Percentiles rank a stretch among this genome's conserved stretches.
Conservation (phyloP, 1,140 invertebrate genomes). For the Mactra quadrangularis region DNA sequence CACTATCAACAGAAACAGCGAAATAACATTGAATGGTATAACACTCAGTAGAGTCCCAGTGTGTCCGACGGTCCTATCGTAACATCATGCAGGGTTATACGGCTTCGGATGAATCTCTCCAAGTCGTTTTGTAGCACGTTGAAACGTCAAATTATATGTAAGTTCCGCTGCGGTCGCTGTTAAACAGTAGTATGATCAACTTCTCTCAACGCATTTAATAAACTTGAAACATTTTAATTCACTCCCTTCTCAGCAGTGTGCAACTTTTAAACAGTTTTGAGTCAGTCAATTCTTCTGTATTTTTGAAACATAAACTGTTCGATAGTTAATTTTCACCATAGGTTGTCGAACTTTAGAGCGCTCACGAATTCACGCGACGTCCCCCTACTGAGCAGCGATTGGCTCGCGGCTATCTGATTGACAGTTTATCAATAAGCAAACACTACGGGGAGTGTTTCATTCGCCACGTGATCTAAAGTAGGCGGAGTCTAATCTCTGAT, state of each 20-base stretch:
- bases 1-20: slow-evolving; percentile 2
- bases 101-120: neutral
- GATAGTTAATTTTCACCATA: slow-evolving; percentile 58
- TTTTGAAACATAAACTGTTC: slow-evolving; percentile 57
- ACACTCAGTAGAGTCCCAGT: slow-evolving; percentile 26
- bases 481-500: slow-evolving; percentile 11
- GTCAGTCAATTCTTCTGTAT: slow-evolving; percentile 54
- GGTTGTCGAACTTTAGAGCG: slow-evolving; percentile 58
- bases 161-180: slow-evolving; percentile 28
- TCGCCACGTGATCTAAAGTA: slow-evolving; percentile 19
- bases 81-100: slow-evolving; percentile 35
- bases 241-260: slow-evolving; percentile 52
- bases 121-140: neutral
- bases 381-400: slow-evolving; percentile 55
- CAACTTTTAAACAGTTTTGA: slow-evolving; percentile 50
- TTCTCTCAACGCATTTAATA: slow-evolving; percentile 55
- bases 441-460: slow-evolving; percentile 44
- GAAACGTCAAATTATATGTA: slow-evolving; percentile 38
- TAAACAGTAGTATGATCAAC: slow-evolving; percentile 36
- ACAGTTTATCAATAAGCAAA: slow-evolving; percentile 59
- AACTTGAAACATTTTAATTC: slow-evolving; percentile 63
- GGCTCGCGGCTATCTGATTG: slow-evolving; percentile 47
- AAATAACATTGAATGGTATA: slow-evolving; percentile 5
- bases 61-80: slow-evolving; percentile 10
- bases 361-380: slow-evolving; percentile 38